Evolutionary conservation across 2,797 vertebrate species (phyloP).

Genomic region (Poecilia picta): DNA sequence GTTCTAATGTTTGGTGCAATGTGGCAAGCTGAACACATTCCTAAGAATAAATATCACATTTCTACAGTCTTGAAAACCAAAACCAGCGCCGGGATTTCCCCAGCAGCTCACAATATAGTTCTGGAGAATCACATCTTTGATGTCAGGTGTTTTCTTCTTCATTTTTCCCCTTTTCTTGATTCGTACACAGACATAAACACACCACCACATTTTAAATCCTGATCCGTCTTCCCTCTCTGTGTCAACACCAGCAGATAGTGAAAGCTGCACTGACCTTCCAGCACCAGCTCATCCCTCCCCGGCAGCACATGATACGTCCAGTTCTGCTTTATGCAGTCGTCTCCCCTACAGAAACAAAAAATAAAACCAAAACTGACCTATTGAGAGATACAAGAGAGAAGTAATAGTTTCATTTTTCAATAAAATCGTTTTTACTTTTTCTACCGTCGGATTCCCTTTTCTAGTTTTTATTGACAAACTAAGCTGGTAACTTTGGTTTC

Average conservation of each 20-base stretch:
- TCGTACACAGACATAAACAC: background rate
- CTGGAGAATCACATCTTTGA: background rate
- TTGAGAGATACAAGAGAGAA: background rate
- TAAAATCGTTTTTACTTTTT: background rate
- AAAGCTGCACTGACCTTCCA: slow-evolving; percentile 52
- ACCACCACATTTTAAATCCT: background rate
- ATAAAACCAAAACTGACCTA: background rate
- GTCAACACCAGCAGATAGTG: background rate
- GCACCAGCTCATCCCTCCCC: slow-evolving; percentile 50
- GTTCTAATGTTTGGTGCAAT: background rate
- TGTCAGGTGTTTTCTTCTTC: background rate
- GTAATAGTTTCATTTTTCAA: slow-evolving; percentile 13
- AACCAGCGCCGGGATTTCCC: background rate
- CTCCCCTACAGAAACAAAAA: slow-evolving; percentile 27
- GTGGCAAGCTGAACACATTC: background rate
- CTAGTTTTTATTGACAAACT: slow-evolving; percentile 9
- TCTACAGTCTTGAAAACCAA: background rate
- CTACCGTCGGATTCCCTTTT: slow-evolving; percentile 32
- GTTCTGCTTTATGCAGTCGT: slow-evolving; percentile 44
- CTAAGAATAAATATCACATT: background rate
- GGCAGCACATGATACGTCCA: slow-evolving; percentile 59
- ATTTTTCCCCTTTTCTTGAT: background rate
- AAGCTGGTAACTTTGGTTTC: slow-evolving; percentile 8
- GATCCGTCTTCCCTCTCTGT: background rate
- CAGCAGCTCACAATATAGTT: background rate